phyloP scores from a whole-genome alignment of 1,140 invertebrate species.

The Centruroides vittatus region DNA sequence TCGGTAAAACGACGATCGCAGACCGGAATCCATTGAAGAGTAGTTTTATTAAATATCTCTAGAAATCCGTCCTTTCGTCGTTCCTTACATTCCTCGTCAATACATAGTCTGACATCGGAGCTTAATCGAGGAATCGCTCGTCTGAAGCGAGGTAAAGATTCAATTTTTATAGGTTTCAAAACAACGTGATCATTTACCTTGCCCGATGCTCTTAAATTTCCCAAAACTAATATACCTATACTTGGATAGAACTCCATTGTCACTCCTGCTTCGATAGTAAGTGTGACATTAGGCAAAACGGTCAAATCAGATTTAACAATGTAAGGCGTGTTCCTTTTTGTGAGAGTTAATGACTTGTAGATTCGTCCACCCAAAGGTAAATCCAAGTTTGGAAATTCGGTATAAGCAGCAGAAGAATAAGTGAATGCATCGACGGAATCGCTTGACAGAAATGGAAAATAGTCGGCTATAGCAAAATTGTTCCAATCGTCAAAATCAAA shows the following conservation, averaged over 20 bases:
- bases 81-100: conserved; percentile 24
- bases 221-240: conserved; percentile 91
- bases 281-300: conserved; percentile 75
- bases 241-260: conserved; percentile 82
- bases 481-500: conserved; percentile 99
- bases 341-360: conserved; percentile 51
- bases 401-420: background rate
- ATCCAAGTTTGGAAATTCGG: conserved; percentile 26
- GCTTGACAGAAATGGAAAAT: conserved; percentile 59
- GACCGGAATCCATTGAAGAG: conserved; percentile 88
- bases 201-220: conserved; percentile 73
- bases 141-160: background rate
- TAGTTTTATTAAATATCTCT: conserved; percentile 88
- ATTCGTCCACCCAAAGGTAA: conserved; percentile 68
- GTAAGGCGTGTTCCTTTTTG: conserved; percentile 53
- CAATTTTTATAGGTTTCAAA: conserved; percentile 49
- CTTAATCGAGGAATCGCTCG: background rate
- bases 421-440: conserved; percentile 23
- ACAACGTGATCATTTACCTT: conserved; percentile 58
- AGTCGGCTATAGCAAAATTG: conserved; percentile 83
- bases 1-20: conserved; percentile 92
- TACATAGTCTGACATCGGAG: conserved; percentile 23
- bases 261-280: conserved; percentile 80
- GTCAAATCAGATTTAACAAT: conserved; percentile 81
- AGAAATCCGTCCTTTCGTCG: conserved; percentile 50